Evolutionary conservation across 2,797 vertebrate species (phyloP).

Genomic region (Hemitrygon akajei): DNA sequence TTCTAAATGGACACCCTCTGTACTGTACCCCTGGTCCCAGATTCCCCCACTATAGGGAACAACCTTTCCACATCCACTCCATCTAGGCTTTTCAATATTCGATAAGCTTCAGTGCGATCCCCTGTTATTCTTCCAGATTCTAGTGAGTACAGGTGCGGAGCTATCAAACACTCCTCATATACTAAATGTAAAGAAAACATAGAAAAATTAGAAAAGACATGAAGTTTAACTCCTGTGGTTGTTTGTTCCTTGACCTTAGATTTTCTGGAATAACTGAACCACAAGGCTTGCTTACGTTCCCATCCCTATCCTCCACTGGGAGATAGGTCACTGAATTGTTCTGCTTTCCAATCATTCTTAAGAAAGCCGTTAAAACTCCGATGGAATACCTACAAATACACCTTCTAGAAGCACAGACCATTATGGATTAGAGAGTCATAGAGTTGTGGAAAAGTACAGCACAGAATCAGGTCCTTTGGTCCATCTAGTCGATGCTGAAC

Average conservation of each 20-base stretch:
- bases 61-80: too few species aligned
- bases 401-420: background rate
- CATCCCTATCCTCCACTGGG: background rate
- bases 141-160: too few species aligned
- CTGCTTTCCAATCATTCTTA: background rate
- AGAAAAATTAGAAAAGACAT: background rate
- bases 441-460: too few species aligned
- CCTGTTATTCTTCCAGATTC: too few species aligned
- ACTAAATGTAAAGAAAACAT: background rate
- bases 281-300: background rate
- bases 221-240: background rate
- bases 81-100: too few species aligned
- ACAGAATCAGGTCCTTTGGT: too few species aligned
- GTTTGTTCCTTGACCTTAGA: background rate
- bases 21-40: too few species aligned
- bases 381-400: background rate
- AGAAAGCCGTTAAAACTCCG: background rate
- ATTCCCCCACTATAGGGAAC: too few species aligned
- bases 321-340: background rate
- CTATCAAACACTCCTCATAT: too few species aligned
- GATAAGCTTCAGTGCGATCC: too few species aligned
- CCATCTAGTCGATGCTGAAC: too few species aligned
- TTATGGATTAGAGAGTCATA: background rate
- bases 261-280: background rate
- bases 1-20: too few species aligned